Evolutionary conservation across 2,888 invertebrate genomes (phyloP), one percentile per base, ranked within the genome.

Genomic region (Zele albiditarsus): DNA sequence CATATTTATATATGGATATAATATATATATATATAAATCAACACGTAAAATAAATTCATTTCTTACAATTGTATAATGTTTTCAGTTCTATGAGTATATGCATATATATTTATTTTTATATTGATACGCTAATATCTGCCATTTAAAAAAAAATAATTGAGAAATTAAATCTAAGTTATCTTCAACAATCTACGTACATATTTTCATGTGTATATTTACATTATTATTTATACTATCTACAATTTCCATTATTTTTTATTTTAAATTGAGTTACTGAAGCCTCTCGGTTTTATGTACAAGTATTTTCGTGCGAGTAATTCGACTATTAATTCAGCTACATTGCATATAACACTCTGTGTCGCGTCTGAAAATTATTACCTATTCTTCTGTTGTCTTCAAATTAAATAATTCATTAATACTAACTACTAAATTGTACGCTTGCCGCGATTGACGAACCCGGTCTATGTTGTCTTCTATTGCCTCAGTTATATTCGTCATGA

Each of bases 401-500:
- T 73, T 66, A 73, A 66, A 67, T 73, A 73, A 66, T 67, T 53
- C 33, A 66, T 53, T 66, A 49, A 62, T 28, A 28, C 28, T 62
- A 62, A 28, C 62, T 31, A 62, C 25, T 38, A 12, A 62, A 62
- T 62, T 62, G 62, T 62, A 62, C 62, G 62, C 62, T 31, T n/a
- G 3, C 6, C 16, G 2, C 31, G 0, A 31, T 62, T 31, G 27
- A n/a, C 28, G 31, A 62, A 62, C 31, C 31, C 31, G 31, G 62
- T 62, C 1, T 3, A 14, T 28, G 16, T n/a, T 23, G 10, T 46
- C 2, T 20, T 28, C 5, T n/a, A 63, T 60, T 58, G 60, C 42
- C 33, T 25, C 28, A 46, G 8, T 62, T 62, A 42, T 62, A 72
- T 57, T 69, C 68, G 46, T 60, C 31, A 74, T 85, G 87, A 88